phyloP scores from a whole-genome alignment of 2,113 vertebrate genomes.

The Oncorhynchus keta region DNA sequence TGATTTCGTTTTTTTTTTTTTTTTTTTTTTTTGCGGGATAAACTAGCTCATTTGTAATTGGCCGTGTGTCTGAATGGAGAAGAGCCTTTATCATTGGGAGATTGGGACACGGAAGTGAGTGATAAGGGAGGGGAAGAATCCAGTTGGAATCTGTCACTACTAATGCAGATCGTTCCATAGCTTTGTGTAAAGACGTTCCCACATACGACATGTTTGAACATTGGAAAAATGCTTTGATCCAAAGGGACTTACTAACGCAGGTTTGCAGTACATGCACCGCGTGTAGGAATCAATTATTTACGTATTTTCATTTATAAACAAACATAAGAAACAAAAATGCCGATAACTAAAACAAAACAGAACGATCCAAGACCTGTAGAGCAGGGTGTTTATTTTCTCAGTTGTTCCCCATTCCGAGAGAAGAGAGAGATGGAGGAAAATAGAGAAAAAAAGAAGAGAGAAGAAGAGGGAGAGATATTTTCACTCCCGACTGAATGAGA shows the following conservation, averaged over 20 bases:
- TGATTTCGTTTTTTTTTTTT: slow-evolving; percentile 73
- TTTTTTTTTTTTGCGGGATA: slow-evolving; percentile 63
- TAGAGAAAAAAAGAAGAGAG: background rate
- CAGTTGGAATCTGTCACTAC: slow-evolving; percentile 20
- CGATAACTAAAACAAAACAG: too few relatives aligned
- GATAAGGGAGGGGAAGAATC: slow-evolving; percentile 30
- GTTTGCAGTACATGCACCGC: too few relatives aligned
- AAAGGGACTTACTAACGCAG: too few relatives aligned
- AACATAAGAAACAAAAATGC: too few relatives aligned
- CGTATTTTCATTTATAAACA: too few relatives aligned
- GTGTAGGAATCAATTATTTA: too few relatives aligned
- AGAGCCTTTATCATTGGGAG: slow-evolving; percentile 59
- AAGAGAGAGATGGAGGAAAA: background rate
- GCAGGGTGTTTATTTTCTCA: background rate
- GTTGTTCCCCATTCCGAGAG: background rate
- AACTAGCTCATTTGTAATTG: slow-evolving; percentile 81
- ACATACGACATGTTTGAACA: too few relatives aligned
- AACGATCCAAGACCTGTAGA: too few relatives aligned
- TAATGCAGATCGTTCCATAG: background rate
- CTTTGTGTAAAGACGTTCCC: too few relatives aligned
- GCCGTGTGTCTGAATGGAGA: slow-evolving; percentile 63
- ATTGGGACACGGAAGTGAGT: slow-evolving; percentile 54
- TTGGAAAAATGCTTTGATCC: too few relatives aligned
- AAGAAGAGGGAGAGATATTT: background rate
- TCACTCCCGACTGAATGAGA: background rate